Base-by-base conservation (phyloP, 2,888 invertebrate genomes). In the Callimorpha dominula region DNA sequence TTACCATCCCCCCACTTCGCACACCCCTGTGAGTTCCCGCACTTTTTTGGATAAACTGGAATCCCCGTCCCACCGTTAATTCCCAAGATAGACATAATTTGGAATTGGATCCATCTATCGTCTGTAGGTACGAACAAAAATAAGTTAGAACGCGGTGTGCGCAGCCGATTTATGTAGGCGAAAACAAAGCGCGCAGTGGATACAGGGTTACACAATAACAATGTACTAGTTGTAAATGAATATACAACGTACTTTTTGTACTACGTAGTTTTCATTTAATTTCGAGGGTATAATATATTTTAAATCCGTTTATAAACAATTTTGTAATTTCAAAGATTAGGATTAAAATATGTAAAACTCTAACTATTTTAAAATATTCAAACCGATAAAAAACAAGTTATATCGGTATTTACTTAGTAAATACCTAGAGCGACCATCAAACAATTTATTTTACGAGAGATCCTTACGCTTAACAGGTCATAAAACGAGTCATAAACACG, bases 71-170 rank as follows among this genome's bases (percentile, higher is more conserved):
- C 93, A 90, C 90, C 91, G 95, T 94, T 95, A 94, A 96, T 96
- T 96, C 96, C 96, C 96, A 96, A 95, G 96, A 95, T 94, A 95
- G 93, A 95, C 95, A 96, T 96, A 96, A 96, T 95, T 96, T 95
- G 95, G 95, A 96, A 96, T 96, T 96, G 96, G 96, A 96, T 96
- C 94, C 95, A 96, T 96, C 95, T 95, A 96, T 96, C 95, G 93
- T 92, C 90, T 85, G 91, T 92, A 91, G 91, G 92, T 93, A 90
- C 93, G 93, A 91, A 94, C 94, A 93, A 93, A 95, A 94, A 95
- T 95, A 94, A 93, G 93, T 93, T 93, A 91, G 90, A 91, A 88
- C 88, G 87, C 77, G 85, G 87, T 89, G 88, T 87, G 86, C 88
- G 81, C 85, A 85, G 80, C 84, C 89, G 91, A 93, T 94, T 94